phyloP scores from a whole-genome alignment of 2,113 vertebrate species.

The Cryptomyrus ogoouensis region DNA sequence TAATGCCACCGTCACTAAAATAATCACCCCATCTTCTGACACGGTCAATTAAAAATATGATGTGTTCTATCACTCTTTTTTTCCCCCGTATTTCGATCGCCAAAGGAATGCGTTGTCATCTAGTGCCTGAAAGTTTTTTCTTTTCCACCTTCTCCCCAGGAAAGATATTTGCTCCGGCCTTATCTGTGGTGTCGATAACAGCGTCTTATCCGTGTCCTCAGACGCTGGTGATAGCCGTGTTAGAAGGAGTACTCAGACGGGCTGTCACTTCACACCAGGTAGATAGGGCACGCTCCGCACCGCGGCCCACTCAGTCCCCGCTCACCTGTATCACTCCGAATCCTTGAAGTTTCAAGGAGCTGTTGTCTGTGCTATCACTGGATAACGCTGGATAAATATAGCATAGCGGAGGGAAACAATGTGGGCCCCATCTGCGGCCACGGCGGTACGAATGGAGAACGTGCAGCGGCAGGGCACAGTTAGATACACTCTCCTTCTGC shows the following conservation, averaged over 20 bases:
- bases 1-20: constrained; percentile 35
- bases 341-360: neutral
- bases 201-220: constrained; percentile 14
- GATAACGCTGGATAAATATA: neutral
- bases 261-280: neutral
- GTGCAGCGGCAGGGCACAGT: neutral
- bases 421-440: neutral
- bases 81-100: neutral
- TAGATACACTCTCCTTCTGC: neutral
- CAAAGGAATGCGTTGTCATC: constrained; percentile 13
- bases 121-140: neutral
- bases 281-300: constrained; percentile 11
- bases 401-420: neutral
- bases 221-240: constrained; percentile 2
- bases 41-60: constrained; percentile 38
- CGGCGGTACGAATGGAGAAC: too few relatives aligned
- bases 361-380: neutral
- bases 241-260: neutral
- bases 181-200: constrained; percentile 20
- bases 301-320: neutral
- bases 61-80: constrained; percentile 12
- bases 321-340: neutral
- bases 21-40: constrained; percentile 23
- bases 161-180: constrained; percentile 20
- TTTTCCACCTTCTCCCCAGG: neutral